These are phyloP conservation scores for Drosophila pectinifera DNA, from an alignment of 1,140 invertebrate genomes.

Conservation along the genomic window DNA sequence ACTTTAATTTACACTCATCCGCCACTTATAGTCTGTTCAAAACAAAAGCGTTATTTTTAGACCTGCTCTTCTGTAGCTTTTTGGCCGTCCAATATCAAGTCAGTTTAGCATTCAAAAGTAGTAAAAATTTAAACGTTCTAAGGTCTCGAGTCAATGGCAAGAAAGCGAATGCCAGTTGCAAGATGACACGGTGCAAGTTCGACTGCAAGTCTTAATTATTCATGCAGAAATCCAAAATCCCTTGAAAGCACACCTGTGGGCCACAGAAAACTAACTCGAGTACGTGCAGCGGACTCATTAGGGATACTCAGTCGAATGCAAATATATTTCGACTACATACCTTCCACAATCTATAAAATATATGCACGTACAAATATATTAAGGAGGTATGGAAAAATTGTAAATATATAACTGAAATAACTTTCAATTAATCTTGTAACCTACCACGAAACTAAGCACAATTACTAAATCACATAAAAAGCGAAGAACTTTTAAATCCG, in stretches of 20 bases:
- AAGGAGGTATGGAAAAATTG: not conserved
- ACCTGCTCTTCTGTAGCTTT: conserved; percentile 39
- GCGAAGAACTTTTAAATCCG: not conserved
- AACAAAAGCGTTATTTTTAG: conserved; percentile 63
- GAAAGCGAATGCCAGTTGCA: too few species aligned
- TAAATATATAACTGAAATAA: too few species aligned
- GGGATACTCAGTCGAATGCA: conserved; percentile 1
- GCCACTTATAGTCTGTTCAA: conserved; percentile 17
- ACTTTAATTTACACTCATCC: conserved; percentile 28
- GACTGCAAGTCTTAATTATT: not conserved
- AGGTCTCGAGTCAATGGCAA: not conserved
- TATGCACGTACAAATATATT: not conserved
- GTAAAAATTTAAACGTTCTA: conserved; percentile 17
- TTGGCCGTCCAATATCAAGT: conserved; percentile 27
- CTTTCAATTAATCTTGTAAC: not conserved
- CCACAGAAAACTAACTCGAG: conserved; percentile 5
- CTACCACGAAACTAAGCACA: too few species aligned
- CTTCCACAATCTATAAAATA: conserved; percentile 3
- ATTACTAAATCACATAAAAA: not conserved
- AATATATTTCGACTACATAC: not conserved
- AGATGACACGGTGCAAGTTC: not conserved
- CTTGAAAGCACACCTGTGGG: conserved; percentile 39
- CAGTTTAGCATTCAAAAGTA: conserved; percentile 41
- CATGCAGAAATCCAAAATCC: conserved; percentile 28
- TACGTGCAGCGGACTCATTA: conserved; percentile 12